Evolutionary conservation across 2,113 vertebrate genomes (phyloP).

Genomic region (Paracanthobrama guichenoti): DNA sequence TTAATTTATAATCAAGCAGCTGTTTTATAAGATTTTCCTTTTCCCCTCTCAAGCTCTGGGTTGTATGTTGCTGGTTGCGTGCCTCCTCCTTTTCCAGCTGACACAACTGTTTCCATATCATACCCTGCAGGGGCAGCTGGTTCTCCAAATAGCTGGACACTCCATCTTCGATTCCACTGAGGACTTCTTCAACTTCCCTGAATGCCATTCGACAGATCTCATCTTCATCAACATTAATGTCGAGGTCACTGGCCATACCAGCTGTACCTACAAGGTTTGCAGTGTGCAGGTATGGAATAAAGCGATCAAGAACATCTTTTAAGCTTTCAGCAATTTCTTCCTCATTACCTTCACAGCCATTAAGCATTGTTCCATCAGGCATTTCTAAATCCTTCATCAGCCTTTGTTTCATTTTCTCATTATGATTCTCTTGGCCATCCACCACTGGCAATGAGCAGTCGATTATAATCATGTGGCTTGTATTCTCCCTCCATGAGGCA

Average conservation of each 20-base stretch:
- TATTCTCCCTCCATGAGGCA: slow-evolving; percentile 61
- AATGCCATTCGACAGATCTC: slow-evolving; percentile 64
- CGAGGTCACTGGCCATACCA: slow-evolving; percentile 57
- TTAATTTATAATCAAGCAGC: slow-evolving; percentile 65
- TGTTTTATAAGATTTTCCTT: slow-evolving; percentile 57
- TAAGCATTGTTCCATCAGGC: slow-evolving; percentile 57
- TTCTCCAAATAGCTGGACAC: slow-evolving; percentile 58
- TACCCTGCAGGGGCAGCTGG: slow-evolving; percentile 70
- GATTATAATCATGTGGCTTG: slow-evolving; percentile 65
- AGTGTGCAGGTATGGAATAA: slow-evolving; percentile 60
- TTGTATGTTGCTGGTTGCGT: slow-evolving; percentile 49
- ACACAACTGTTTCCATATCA: slow-evolving; percentile 64
- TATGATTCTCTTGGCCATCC: slow-evolving; percentile 43
- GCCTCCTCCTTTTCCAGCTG: slow-evolving; percentile 66
- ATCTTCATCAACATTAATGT: slow-evolving; percentile 67
- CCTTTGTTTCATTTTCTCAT: slow-evolving; percentile 52
- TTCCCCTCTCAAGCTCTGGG: slow-evolving; percentile 49
- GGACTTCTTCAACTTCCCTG: slow-evolving; percentile 60
- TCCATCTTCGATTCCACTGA: slow-evolving; percentile 65
- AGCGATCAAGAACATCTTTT: slow-evolving; percentile 53
- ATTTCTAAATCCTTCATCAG: slow-evolving; percentile 58
- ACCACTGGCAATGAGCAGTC: slow-evolving; percentile 55
- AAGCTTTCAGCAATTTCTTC: slow-evolving; percentile 61
- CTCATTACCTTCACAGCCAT: slow-evolving; percentile 55
- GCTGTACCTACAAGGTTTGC: slow-evolving; percentile 64